Evolutionary conservation across 2,797 vertebrate genomes (phyloP), one percentile per base, ranked within the genome.

Genomic region (Trichosurus vulpecula): DNA sequence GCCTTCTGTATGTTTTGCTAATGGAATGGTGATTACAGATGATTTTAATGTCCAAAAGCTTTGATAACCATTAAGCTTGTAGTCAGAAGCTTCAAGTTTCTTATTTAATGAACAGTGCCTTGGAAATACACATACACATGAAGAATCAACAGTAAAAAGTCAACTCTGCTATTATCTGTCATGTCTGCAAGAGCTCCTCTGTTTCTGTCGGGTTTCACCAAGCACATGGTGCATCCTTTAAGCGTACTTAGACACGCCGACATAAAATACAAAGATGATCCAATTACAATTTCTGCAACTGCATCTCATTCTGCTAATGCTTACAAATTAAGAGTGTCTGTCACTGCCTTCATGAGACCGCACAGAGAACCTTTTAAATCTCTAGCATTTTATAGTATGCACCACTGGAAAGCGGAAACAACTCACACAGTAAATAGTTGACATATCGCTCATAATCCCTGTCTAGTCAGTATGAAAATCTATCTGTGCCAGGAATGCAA

Each of bases 261-360:
- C 98, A 98, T 97, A 97, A 98, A 98, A 98, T 97, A 98, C 95
- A 96, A 97, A 98, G 97, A 98, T 98, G 98, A 98, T 98, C 97
- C 96, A 97, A 97, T 98, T 98, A 98, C 93, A 55, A 95, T 98
- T 97, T 95, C 97, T 97, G 97, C 96, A 96, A 97, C 98, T 96
- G 97, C 95, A 98, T 98, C 98, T 98, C 98, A 97, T 98, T 98
- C 98, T 97, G 92, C 92, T 98, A 98, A 98, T 97, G 98, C 93
- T 97, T 97, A 98, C 98, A 98, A 98, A 98, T 98, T 97, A 98
- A 98, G 97, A 95, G 97, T 96, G 95, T 97, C 98, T 97, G 97
- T 98, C 98, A 96, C 91, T 91, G 95, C 90, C 92, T 93, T 87
- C 90, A 74, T 41, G 93, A 97, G 97, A 94, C 91, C 35, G 29